Conservation (phyloP, 2,888 invertebrate species). For the Chesias legatella region DNA sequence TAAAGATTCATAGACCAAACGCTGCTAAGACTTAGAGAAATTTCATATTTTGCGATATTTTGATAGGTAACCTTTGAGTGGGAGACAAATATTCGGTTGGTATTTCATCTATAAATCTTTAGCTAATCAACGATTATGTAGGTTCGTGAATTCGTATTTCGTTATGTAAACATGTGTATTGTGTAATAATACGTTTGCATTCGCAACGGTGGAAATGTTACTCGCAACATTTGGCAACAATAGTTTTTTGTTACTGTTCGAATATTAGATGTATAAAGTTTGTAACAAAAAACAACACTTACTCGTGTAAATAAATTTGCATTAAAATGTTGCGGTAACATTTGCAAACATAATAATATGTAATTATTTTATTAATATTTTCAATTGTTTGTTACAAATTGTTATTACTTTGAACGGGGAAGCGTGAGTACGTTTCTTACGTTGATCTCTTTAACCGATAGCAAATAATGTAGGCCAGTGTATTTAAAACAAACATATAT, state of each 20-base stretch:
- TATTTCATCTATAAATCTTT: constrained; percentile 1
- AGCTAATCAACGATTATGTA: constrained; percentile 8
- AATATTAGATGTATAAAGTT: constrained; percentile 18
- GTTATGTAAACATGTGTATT: constrained; percentile 15
- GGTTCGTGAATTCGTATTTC: constrained; percentile 12
- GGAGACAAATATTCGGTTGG: no score
- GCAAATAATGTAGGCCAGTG: constrained; percentile 33
- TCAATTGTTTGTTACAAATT: constrained; percentile 25
- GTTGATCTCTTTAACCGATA: constrained; percentile 51
- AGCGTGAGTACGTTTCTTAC: constrained; percentile 33
- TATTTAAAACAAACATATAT: neutral
- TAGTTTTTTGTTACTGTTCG: constrained; percentile 12
- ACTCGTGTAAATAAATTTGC: constrained; percentile 7
- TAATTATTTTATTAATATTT: constrained; percentile 25
- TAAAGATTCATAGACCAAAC: constrained; percentile 6
- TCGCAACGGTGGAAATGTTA: constrained; percentile 5
- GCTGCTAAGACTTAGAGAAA: no score
- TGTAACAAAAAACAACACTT: constrained; percentile 5
- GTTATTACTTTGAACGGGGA: constrained; percentile 27
- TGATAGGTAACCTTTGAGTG: no score
- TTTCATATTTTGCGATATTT: no score
- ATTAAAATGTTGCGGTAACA: constrained; percentile 10
- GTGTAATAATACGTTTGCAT: constrained; percentile 3
- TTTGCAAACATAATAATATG: constrained; percentile 26
- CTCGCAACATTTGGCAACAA: constrained; percentile 1